Base-by-base conservation (phyloP, 1,140 invertebrate species). In the Chlorops oryzae region DNA sequence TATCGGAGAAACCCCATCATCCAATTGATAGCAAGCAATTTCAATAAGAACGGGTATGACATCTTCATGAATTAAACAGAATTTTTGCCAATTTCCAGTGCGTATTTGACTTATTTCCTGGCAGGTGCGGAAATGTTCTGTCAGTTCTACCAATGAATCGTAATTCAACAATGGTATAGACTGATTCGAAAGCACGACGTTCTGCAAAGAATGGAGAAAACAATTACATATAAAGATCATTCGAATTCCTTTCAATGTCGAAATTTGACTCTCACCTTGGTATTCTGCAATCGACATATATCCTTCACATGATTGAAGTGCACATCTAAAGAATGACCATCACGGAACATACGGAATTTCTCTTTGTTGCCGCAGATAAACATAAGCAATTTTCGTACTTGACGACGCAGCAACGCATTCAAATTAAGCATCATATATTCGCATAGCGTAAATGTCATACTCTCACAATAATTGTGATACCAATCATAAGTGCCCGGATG, bases 341-440 rank as follows among this genome's bases (percentile, higher is more conserved):
- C 95, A 28, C 94, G 81, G 34, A 96, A 73, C 65, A 95, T 90
- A 17, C 94, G 81, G 73, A 98, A 98, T 50, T 91, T 92, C 56
- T 98, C 94, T 64, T 96, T 96, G 28, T 88, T 95, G 17, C 92
- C 94, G 72, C 94, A 96, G 50, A 97, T 87, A 57, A 92, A 90
- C 43, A 97, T 77, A 1, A 98, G 70, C 3, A 98, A 77, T 76
- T 97, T 95, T 7, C 92, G 80, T 1, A 90, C 87, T 80, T 92
- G 88, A 48, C 87, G 74, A 45, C 85, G 73, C 2, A 87, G 79
- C 38, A 88, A 79, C 5, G 87, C 81, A 55, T 86, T 88, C 73
- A 92, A 81, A 64, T 86, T 81, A 12, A 89, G 88, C 87, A 97
- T 94, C 89, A 97, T 94, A 64, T 96, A 98, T 68, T 98, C 94